phyloP scores from a whole-genome alignment of 1,140 invertebrate species.

The Stegodyphus mimosarum region DNA sequence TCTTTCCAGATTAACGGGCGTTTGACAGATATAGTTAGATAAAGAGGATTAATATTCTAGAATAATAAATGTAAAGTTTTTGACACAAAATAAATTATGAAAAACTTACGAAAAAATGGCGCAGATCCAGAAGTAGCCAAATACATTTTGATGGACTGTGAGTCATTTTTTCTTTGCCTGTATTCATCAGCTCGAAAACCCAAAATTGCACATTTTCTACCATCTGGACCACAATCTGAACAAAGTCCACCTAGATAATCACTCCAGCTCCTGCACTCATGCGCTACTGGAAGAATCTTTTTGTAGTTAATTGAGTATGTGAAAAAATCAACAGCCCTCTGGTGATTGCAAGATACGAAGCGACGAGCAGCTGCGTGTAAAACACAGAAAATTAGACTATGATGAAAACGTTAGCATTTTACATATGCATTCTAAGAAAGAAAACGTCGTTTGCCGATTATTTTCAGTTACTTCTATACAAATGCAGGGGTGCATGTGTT shows the following conservation, averaged over 20 bases:
- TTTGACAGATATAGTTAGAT: too few species aligned
- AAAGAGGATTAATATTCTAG: too few species aligned
- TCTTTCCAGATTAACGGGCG: too few species aligned
- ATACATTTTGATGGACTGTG: slow-evolving; percentile 65
- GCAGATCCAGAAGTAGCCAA: not conserved
- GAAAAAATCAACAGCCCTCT: slow-evolving; percentile 85
- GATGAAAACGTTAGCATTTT: too few species aligned
- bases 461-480: too few species aligned
- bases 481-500: too few species aligned
- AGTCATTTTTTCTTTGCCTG: slow-evolving; percentile 65
- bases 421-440: too few species aligned
- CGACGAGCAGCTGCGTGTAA: slow-evolving; percentile 76
- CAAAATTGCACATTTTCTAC: slow-evolving; percentile 81
- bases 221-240: slow-evolving; percentile 80
- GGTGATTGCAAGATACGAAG: slow-evolving; percentile 85
- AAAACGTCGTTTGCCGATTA: too few species aligned
- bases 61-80: too few species aligned
- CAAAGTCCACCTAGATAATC: slow-evolving; percentile 76
- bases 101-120: not conserved
- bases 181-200: slow-evolving; percentile 73
- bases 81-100: too few species aligned
- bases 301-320: slow-evolving; percentile 80
- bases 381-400: too few species aligned
- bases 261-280: slow-evolving; percentile 81
- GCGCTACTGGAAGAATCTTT: slow-evolving; percentile 79